These are phyloP conservation scores for Bombus superbus DNA, from an alignment of 1,140 invertebrate genomes.

Conservation along the genomic window DNA sequence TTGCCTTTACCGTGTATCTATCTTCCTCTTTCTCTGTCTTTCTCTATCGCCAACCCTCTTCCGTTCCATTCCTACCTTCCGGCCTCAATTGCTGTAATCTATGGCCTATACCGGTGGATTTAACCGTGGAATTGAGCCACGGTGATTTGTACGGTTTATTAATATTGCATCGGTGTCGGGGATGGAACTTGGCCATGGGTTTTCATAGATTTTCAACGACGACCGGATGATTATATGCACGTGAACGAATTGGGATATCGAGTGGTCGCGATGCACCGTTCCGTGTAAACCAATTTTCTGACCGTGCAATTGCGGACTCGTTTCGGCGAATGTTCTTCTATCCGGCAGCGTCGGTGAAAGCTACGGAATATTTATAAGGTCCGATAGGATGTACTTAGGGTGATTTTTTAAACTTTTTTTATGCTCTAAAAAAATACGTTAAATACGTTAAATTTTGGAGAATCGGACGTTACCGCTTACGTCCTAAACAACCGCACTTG, in stretches of 20 bases:
- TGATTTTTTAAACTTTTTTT: no score
- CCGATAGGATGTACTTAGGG: background rate
- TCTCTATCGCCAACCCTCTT: background rate
- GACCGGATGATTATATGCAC: slow-evolving; percentile 26
- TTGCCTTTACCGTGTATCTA: background rate
- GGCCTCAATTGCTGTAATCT: slow-evolving; percentile 67
- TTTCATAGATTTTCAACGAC: slow-evolving; percentile 53
- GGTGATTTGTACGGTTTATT: slow-evolving; percentile 65
- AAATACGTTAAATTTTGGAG: no score
- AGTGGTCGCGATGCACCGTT: background rate
- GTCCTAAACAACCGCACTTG: background rate
- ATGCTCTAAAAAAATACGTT: no score
- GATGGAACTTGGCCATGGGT: slow-evolving; percentile 40
- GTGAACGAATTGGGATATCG: background rate
- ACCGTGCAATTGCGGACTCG: background rate
- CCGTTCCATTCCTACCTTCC: slow-evolving; percentile 49
- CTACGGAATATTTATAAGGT: slow-evolving; percentile 1
- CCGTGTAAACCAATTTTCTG: slow-evolving; percentile 35
- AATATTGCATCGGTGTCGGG: slow-evolving; percentile 53
- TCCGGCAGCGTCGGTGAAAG: background rate
- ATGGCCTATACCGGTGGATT: slow-evolving; percentile 59
- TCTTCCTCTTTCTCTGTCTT: background rate
- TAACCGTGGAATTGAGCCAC: slow-evolving; percentile 63
- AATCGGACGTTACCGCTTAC: background rate
- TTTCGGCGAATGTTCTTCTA: background rate